Conservation (phyloP, 2,888 invertebrate species). For the Flexamia atlantica region DNA sequence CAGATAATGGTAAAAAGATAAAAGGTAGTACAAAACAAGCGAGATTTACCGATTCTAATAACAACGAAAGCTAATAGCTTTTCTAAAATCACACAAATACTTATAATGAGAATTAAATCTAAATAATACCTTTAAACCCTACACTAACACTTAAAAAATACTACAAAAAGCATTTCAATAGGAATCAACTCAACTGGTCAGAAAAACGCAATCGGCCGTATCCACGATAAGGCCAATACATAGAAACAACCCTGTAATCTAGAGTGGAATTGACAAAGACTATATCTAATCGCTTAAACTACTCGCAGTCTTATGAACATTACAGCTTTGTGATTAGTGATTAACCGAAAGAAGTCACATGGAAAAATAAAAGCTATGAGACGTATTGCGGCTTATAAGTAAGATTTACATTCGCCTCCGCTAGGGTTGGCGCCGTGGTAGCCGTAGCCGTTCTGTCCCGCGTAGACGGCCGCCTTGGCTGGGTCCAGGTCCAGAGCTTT, state of each 20-base stretch:
- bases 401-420: slow-evolving; percentile 87
- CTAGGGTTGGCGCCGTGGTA: slow-evolving; percentile 85
- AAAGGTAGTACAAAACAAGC: background rate
- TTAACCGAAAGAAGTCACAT: slow-evolving; percentile 25
- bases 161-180: slow-evolving; percentile 18
- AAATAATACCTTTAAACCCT: background rate
- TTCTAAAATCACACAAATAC: slow-evolving; percentile 12
- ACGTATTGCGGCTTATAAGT: slow-evolving; percentile 46
- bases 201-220: background rate
- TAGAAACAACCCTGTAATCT: slow-evolving; percentile 15
- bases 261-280: slow-evolving; percentile 27
- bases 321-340: slow-evolving; percentile 38
- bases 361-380: slow-evolving; percentile 34
- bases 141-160: slow-evolving; percentile 27
- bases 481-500: slow-evolving; percentile 95
- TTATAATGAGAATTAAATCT: background rate
- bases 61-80: slow-evolving; percentile 29
- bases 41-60: background rate
- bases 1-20: background rate
- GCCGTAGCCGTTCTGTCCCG: slow-evolving; percentile 90
- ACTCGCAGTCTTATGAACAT: slow-evolving; percentile 54
- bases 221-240: slow-evolving; percentile 29
- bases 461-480: slow-evolving; percentile 87
- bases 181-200: background rate
- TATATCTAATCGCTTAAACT: slow-evolving; percentile 26